Percentiles rank a stretch among this genome's conserved stretches.
Evolutionary conservation across 1,140 invertebrate genomes (phyloP).

Genomic region (Goniozus legneri): DNA sequence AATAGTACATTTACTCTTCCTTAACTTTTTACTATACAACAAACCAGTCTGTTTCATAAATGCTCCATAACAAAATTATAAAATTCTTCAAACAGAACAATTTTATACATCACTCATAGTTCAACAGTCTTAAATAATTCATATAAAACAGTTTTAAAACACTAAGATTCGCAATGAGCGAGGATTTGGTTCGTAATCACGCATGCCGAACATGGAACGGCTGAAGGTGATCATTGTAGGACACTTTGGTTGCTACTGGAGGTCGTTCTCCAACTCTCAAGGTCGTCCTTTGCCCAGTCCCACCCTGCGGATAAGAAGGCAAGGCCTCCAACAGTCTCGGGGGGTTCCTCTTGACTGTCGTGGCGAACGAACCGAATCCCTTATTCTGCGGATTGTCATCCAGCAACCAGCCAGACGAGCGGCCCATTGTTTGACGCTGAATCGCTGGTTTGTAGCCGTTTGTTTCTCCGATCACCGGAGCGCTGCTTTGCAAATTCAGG

Average conservation of each 20-base stretch:
- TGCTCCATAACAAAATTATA: too few relatives aligned
- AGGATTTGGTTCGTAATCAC: neutral
- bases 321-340: slow-evolving; percentile 46
- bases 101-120: too few relatives aligned
- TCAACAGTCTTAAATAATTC: neutral
- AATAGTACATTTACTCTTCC: too few relatives aligned
- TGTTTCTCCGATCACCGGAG: slow-evolving; percentile 16
- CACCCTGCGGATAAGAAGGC: slow-evolving; percentile 32
- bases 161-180: neutral
- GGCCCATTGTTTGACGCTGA: neutral
- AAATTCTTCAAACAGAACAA: too few relatives aligned
- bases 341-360: slow-evolving; percentile 17
- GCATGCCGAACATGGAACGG: neutral
- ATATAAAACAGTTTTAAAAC: neutral
- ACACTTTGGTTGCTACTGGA: neutral
- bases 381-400: slow-evolving; percentile 14
- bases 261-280: neutral
- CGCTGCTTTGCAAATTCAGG: slow-evolving; percentile 39
- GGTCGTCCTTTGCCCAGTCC: neutral
- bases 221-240: neutral
- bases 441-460: slow-evolving; percentile 11
- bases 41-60: too few relatives aligned
- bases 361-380: neutral
- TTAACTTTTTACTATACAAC: too few relatives aligned
- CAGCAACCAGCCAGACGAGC: slow-evolving; percentile 4